A percentile compares a stretch with the other conserved stretches of the same genome.
Evolutionary conservation across 1,140 invertebrate genomes (phyloP).

Genomic region (Ceratitis capitata): DNA sequence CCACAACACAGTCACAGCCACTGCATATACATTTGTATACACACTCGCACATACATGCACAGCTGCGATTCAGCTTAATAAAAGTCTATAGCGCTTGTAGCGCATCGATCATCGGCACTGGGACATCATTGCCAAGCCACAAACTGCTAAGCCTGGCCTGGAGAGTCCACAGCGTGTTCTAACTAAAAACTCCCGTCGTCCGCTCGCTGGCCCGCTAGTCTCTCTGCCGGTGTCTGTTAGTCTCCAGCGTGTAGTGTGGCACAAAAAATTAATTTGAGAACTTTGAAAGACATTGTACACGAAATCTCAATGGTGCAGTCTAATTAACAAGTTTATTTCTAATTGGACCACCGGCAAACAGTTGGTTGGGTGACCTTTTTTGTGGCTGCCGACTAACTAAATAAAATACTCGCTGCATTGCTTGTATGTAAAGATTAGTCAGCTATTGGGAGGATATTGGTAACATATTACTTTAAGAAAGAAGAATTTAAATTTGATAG

Average conservation of each 20-base stretch:
- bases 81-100: slow-evolving; percentile 25
- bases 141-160: neutral
- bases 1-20: neutral
- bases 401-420: neutral
- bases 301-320: slow-evolving; percentile 38
- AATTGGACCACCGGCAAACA: slow-evolving; percentile 59
- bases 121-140: neutral
- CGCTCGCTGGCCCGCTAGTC: no score
- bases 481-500: neutral
- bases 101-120: slow-evolving; percentile 17
- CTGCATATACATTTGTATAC: no score
- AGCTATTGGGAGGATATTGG: no score
- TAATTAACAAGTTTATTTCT: slow-evolving; percentile 64
- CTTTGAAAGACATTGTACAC: slow-evolving; percentile 14
- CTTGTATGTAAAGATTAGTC: neutral
- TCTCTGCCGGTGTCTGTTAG: neutral
- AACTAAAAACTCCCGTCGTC: neutral
- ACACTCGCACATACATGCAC: no score
- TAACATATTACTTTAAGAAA: no score
- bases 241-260: neutral
- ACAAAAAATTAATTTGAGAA: slow-evolving; percentile 26
- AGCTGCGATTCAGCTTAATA: slow-evolving; percentile 22
- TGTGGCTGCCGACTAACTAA: no score
- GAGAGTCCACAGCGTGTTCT: neutral
- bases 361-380: neutral